Percentiles rank a stretch among this genome's conserved stretches.
Conservation (phyloP, 92 coral and sea anemone genomes). For the Pocillopora meandrina region DNA sequence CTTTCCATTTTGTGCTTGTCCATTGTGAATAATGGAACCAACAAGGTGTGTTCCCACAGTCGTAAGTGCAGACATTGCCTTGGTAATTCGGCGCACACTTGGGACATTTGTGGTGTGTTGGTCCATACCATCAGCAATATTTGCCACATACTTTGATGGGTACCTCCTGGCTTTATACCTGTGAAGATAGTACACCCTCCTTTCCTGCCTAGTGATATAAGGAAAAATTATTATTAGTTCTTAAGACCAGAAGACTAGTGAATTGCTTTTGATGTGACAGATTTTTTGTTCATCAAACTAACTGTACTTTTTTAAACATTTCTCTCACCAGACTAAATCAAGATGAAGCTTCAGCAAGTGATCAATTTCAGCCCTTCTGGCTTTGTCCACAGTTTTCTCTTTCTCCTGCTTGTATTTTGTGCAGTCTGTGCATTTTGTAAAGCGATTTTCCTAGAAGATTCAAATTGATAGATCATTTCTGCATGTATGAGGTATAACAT, state of each 20-base stretch:
- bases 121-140: constrained; percentile 68
- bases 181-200: constrained; percentile 57
- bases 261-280: too few relatives aligned
- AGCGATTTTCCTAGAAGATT: constrained; percentile 46
- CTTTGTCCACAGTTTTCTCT: constrained; percentile 44
- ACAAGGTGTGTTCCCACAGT: constrained; percentile 62
- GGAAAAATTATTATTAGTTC: not conserved
- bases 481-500: not conserved
- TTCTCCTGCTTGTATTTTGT: constrained; percentile 54
- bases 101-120: constrained; percentile 67
- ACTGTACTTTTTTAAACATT: too few relatives aligned
- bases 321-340: constrained; percentile 47
- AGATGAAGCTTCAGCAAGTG: constrained; percentile 34
- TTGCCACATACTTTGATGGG: constrained; percentile 56
- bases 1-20: constrained; percentile 51
- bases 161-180: constrained; percentile 61
- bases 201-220: constrained; percentile 38
- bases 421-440: constrained; percentile 62
- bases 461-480: not conserved
- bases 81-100: constrained; percentile 38
- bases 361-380: constrained; percentile 34
- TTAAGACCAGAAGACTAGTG: too few relatives aligned
- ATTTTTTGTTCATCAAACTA: too few relatives aligned
- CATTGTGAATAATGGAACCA: constrained; percentile 58
- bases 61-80: constrained; percentile 51